Evolutionary conservation across 2,797 vertebrate genomes (phyloP).

Genomic region (Microctenopoma steveboyesi): DNA sequence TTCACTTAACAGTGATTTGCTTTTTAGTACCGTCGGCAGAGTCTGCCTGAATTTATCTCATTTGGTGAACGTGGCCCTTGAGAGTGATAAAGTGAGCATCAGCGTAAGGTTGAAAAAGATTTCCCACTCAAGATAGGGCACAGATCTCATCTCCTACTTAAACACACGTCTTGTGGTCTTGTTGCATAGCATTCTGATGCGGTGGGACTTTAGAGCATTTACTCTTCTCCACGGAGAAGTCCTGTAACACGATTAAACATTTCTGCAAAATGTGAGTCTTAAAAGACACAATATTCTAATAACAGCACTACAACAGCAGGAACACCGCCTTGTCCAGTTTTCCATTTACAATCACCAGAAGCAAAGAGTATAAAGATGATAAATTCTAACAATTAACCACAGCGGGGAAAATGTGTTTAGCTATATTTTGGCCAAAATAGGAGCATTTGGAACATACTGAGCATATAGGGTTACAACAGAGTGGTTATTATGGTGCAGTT

Average conservation of each 20-base stretch:
- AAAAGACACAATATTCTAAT: neutral
- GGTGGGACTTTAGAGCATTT: neutral
- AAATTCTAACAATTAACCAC: slow-evolving; percentile 3
- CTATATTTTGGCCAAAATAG: slow-evolving; percentile 4
- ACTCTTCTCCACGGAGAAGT: neutral
- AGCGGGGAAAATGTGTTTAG: neutral
- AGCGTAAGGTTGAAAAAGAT: slow-evolving; percentile 35
- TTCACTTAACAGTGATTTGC: slow-evolving; percentile 24
- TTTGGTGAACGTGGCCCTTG: slow-evolving; percentile 40
- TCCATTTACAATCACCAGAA: neutral
- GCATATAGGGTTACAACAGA: neutral
- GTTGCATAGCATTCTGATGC: slow-evolving; percentile 2
- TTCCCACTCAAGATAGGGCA: slow-evolving; percentile 51
- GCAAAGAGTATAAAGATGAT: neutral
- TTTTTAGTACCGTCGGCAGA: slow-evolving; percentile 39
- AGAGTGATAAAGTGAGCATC: slow-evolving; percentile 31
- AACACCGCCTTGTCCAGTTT: neutral
- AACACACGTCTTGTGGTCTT: slow-evolving; percentile 34
- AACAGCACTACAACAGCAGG: too few species aligned
- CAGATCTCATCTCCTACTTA: slow-evolving; percentile 15
- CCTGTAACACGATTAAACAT: neutral
- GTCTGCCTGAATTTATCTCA: slow-evolving; percentile 24
- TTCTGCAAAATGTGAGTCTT: neutral
- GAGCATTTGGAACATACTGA: neutral
- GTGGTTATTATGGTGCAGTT: neutral